These are phyloP conservation scores for Callionymus lyra DNA, from an alignment of 2,113 vertebrate genomes.

Conservation along the genomic window DNA sequence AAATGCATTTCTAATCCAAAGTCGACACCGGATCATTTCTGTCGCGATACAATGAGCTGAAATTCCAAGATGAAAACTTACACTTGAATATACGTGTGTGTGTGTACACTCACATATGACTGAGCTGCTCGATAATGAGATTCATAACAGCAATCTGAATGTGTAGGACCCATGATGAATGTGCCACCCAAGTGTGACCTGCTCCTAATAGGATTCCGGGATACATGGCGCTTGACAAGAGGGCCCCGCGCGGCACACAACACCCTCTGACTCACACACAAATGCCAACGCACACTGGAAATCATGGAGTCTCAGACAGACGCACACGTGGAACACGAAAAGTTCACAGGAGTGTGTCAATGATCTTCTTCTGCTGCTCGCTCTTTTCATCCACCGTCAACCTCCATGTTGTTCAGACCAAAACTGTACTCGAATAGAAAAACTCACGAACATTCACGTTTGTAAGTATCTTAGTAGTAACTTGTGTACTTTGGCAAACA, in stretches of 20 bases:
- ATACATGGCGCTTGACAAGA: constrained; percentile 50
- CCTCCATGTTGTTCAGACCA: too few relatives aligned
- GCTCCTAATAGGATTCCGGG: constrained; percentile 65
- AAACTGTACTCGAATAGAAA: too few relatives aligned
- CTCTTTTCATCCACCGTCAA: constrained; percentile 6
- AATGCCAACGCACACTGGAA: constrained; percentile 4
- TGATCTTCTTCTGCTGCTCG: constrained; percentile 25
- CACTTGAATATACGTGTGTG: constrained; percentile 26
- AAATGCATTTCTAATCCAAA: too few relatives aligned
- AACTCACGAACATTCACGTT: too few relatives aligned
- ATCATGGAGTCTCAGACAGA: constrained; percentile 1
- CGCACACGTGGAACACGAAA: constrained; percentile 10
- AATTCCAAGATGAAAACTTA: constrained; percentile 27
- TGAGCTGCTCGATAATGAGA: constrained; percentile 66
- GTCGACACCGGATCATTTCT: too few relatives aligned
- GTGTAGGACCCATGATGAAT: constrained; percentile 71
- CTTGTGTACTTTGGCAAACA: too few relatives aligned
- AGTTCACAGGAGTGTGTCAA: constrained; percentile 23
- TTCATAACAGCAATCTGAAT: constrained; percentile 73
- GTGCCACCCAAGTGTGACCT: constrained; percentile 69
- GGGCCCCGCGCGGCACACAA: constrained; percentile 52
- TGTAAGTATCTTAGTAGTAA: too few relatives aligned
- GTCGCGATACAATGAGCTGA: too few relatives aligned
- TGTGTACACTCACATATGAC: constrained; percentile 39
- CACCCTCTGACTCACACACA: constrained; percentile 26